A percentile compares a stretch with the other conserved stretches of the same genome.
Evolutionary conservation across 92 coral and sea anemone species (phyloP).

Genomic region (Pocillopora meandrina): DNA sequence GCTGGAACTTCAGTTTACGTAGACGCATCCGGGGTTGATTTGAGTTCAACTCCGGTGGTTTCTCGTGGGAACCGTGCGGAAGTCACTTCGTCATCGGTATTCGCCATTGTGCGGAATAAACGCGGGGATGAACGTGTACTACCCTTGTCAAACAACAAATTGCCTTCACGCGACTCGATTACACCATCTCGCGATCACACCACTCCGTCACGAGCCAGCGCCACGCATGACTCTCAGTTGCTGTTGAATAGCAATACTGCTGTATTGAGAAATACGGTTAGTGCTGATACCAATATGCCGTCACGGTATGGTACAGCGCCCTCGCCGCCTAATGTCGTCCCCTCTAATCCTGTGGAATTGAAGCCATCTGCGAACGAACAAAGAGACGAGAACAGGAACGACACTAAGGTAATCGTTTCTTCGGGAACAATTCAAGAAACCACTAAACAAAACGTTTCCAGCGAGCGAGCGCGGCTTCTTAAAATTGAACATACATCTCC

Average conservation of each 20-base stretch:
- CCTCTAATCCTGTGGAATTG: conserved; percentile 16
- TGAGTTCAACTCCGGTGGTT: conserved; percentile 16
- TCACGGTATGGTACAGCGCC: conserved; percentile 1
- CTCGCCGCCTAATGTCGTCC: conserved; percentile 8
- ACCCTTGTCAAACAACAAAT: conserved; percentile 11
- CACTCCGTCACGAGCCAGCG: background rate
- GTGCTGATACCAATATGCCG: background rate
- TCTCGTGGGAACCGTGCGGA: conserved; percentile 19
- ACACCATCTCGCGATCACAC: conserved; percentile 10
- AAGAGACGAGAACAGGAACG: conserved; percentile 53
- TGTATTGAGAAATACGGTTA: background rate
- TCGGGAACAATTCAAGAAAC: conserved; percentile 2
- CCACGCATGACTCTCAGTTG: background rate
- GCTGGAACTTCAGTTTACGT: conserved; percentile 17
- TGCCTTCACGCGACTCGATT: conserved; percentile 24
- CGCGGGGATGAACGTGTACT: conserved; percentile 36
- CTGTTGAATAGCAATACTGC: background rate
- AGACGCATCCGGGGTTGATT: conserved; percentile 11
- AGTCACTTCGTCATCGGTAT: conserved; percentile 29
- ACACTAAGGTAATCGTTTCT: conserved; percentile 12
- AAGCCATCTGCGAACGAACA: conserved; percentile 28
- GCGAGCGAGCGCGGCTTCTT: conserved; percentile 56
- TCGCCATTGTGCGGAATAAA: conserved; percentile 32
- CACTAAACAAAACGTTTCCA: conserved; percentile 12
- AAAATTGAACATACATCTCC: conserved; percentile 52